phyloP scores from a whole-genome alignment of 2,797 vertebrate genomes.

The Helicolenus hilgendorfi region DNA sequence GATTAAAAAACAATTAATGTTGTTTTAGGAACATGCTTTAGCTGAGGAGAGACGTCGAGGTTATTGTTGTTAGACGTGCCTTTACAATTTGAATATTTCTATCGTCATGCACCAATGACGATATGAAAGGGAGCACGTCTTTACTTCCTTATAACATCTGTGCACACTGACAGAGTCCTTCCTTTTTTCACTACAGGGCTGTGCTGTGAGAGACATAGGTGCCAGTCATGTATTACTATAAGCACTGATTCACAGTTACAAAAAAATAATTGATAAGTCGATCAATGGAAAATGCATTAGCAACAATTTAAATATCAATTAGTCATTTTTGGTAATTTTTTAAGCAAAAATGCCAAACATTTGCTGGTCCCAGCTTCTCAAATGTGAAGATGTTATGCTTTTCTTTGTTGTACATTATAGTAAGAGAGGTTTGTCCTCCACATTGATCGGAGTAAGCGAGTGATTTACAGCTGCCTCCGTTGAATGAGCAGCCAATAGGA shows the following conservation, averaged over 20 bases:
- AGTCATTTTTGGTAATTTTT: neutral
- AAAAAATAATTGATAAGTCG: neutral
- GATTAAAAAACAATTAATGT: constrained; percentile 12
- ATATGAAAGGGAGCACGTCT: neutral
- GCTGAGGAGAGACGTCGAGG: neutral
- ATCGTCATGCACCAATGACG: neutral
- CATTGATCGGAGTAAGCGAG: no score
- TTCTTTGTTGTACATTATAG: no score
- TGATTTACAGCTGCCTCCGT: no score
- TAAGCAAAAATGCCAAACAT: neutral
- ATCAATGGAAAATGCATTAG: neutral
- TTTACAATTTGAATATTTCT: constrained; percentile 16
- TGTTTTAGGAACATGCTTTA: neutral
- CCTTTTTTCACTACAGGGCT: neutral
- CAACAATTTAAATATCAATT: neutral
- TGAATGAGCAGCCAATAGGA: no score
- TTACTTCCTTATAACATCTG: neutral
- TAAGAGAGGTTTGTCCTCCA: no score
- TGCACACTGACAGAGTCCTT: neutral
- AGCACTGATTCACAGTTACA: no score
- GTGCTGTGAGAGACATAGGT: neutral
- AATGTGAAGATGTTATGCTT: neutral
- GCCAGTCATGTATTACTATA: neutral
- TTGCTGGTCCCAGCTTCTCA: neutral
- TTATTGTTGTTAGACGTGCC: neutral